A percentile compares a stretch with the other conserved stretches of the same genome.
Evolutionary conservation across 2,888 invertebrate species (phyloP).

Genomic region (Crocallis elinguaria): DNA sequence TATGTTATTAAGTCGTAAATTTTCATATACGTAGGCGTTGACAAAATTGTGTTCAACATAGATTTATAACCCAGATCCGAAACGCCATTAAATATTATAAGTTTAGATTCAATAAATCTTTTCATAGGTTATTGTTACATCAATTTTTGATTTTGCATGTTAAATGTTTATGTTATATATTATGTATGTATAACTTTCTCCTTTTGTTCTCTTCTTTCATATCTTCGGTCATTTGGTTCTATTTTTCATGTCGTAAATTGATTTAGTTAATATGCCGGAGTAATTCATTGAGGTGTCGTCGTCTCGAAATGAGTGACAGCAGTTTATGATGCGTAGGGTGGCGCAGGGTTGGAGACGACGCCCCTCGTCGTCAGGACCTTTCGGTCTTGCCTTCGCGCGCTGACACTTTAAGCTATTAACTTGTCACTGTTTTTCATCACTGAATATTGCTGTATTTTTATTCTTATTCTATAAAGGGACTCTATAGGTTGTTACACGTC

Average conservation of each 20-base stretch:
- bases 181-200: too few species aligned
- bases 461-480: constrained; percentile 20
- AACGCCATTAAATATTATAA: not conserved
- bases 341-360: constrained; percentile 32
- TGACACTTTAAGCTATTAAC: constrained; percentile 70
- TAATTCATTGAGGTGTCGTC: constrained; percentile 35
- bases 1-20: constrained; percentile 14
- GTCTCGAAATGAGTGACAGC: constrained; percentile 29
- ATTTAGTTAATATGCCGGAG: constrained; percentile 27
- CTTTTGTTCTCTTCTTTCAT: not conserved
- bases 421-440: constrained; percentile 63
- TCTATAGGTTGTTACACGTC: constrained; percentile 21
- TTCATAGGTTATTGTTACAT: too few species aligned
- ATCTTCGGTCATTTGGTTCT: not conserved
- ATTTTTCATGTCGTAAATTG: constrained; percentile 21
- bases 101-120: not conserved
- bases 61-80: constrained; percentile 1
- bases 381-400: constrained; percentile 51
- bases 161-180: too few species aligned
- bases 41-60: constrained; percentile 7
- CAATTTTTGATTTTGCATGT: too few species aligned
- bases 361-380: constrained; percentile 52
- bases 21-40: constrained; percentile 10
- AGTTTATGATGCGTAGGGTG: constrained; percentile 31
- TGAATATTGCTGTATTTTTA: constrained; percentile 41